Conservation (phyloP, 1,140 invertebrate genomes). For the Palaemon carinicauda region DNA sequence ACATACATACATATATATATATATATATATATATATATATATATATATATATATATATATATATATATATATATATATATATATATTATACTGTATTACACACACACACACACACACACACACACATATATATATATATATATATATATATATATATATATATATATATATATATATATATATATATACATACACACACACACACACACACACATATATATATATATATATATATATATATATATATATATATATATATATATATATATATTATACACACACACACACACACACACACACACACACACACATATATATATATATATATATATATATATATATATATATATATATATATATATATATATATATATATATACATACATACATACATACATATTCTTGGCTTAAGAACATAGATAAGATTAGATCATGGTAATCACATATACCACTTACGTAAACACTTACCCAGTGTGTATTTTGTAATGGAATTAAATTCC, state of each 20-base stretch:
- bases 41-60: not conserved
- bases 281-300: too few relatives aligned
- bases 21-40: too few relatives aligned
- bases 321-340: not conserved
- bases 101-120: not conserved
- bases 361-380: not conserved
- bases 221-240: not conserved
- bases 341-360: not conserved
- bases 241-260: conserved; percentile 8
- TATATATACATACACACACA: too few relatives aligned
- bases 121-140: not conserved
- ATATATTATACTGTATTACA: not conserved
- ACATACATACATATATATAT: not conserved
- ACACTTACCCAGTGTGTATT: too few relatives aligned
- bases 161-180: conserved; percentile 1
- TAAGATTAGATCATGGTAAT: too few relatives aligned
- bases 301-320: not conserved
- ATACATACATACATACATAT: too few relatives aligned
- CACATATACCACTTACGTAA: too few relatives aligned
- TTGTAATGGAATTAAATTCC: too few relatives aligned
- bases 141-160: not conserved
- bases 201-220: too few relatives aligned
- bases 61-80: not conserved
- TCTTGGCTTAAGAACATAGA: too few relatives aligned
- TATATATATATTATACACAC: not conserved